Evolutionary conservation across 2,888 invertebrate genomes (phyloP).

Genomic region (Zele albiditarsus): DNA sequence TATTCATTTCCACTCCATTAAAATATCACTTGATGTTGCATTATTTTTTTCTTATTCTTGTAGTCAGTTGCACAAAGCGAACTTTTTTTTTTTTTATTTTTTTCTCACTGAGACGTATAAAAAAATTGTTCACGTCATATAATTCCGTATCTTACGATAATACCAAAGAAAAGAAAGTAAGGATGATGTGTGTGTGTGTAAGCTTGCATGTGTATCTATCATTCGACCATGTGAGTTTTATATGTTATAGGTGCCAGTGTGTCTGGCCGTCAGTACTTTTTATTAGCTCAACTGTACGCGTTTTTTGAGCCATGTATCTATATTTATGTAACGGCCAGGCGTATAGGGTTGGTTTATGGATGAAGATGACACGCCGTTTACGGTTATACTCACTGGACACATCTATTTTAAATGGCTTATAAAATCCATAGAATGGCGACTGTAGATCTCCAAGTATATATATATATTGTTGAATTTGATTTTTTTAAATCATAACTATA

Average conservation of each 20-base stretch:
- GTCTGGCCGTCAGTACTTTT: not conserved
- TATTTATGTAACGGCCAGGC: not conserved
- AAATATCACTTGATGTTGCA: not conserved
- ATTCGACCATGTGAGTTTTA: slow-evolving; percentile 15
- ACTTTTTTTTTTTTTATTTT: not conserved
- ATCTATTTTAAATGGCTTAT: not conserved
- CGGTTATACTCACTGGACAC: slow-evolving; percentile 3
- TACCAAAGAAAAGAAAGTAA: not conserved
- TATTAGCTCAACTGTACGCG: not conserved
- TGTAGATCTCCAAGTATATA: not conserved
- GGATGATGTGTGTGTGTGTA: not conserved
- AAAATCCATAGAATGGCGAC: slow-evolving; percentile 3
- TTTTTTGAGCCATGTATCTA: not conserved
- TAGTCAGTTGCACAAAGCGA: not conserved
- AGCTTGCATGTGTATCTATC: not conserved
- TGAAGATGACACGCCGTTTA: slow-evolving; percentile 3
- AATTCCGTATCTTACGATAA: not conserved
- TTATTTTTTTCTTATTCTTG: not conserved
- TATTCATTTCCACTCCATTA: too few relatives aligned
- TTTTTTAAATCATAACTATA: not conserved
- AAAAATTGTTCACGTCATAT: not conserved
- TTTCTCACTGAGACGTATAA: not conserved
- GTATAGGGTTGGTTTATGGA: slow-evolving; percentile 3
- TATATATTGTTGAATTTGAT: not conserved
- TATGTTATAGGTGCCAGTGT: slow-evolving; percentile 1